Base-by-base conservation (phyloP, 2,113 vertebrate genomes). In the Oceanites oceanicus region DNA sequence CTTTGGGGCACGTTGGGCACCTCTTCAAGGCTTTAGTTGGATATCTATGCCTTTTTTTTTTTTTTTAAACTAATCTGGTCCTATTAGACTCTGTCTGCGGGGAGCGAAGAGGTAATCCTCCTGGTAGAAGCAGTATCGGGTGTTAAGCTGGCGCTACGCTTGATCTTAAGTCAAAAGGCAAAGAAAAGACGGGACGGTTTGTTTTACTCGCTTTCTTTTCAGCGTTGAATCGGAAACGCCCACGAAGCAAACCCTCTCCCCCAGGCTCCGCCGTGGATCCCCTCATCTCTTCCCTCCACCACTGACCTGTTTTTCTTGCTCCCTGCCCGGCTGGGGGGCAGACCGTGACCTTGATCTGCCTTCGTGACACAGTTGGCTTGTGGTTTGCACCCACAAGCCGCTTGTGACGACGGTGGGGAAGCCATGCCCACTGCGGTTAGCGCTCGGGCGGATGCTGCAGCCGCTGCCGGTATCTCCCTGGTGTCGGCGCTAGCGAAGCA, bases 141-240 rank as follows among this genome's bases (percentile, higher is more conserved):
- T 12, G 23, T 23, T 47, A 10, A 42, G 27, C 70, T 5, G 1
- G 13, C 1, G 2, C n/a, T 7, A 22, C 3, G 11, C 36, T 76
- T 27, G 34, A 58, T 44, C 71, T 79, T 72, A 15, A 23, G 26
- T 87, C 49, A 34, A n/a, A 83, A 65, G 11, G 25, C n/a, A 30
- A 23, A 22, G 21, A 36, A 8, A 17, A 18, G 30, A 26, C 1
- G 2, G 44, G 56, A 5, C 0, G 14, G 29, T 52, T 62, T 26
- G 16, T 19, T 63, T 16, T 4, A 5, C 40, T 25, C 7, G 6
- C 13, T 63, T 36, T 53, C 42, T 78, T 47, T 63, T 30, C 29
- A 0, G 50, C 10, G 0, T 7, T 2, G 5, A 19, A 8, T 52
- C 3, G 3, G 44, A 40, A 42, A 23, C 1, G 1, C 14, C 38